Conservation (phyloP, 2,888 invertebrate genomes). For the Eupithecia tripunctaria region DNA sequence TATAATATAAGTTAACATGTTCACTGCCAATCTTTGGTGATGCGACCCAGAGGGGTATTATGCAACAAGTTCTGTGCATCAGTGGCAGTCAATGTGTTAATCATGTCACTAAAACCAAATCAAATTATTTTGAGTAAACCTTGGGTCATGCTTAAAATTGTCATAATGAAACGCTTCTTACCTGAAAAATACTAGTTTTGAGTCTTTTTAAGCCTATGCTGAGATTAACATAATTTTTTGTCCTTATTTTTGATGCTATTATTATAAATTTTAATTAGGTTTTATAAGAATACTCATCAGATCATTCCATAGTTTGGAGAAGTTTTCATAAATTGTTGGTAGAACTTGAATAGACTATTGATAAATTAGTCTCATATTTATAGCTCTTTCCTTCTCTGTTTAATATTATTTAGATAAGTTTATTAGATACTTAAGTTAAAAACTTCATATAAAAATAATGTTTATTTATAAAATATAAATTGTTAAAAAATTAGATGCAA, state of each 20-base stretch:
- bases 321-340: background rate
- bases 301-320: conserved; percentile 16
- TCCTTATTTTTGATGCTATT: conserved; percentile 6
- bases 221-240: conserved; percentile 5
- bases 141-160: too few species aligned
- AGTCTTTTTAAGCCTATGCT: conserved; percentile 9
- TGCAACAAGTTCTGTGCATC: too few species aligned
- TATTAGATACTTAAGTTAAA: conserved; percentile 38
- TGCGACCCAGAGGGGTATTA: too few species aligned
- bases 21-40: too few species aligned
- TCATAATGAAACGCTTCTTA: too few species aligned
- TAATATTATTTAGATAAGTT: conserved; percentile 34
- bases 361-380: background rate
- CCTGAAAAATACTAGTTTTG: too few species aligned
- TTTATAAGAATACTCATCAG: conserved; percentile 39
- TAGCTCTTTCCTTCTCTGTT: conserved; percentile 29
- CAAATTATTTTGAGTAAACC: too few species aligned
- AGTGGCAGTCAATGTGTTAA: too few species aligned
- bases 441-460: conserved; percentile 50
- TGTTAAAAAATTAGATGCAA: conserved; percentile 50
- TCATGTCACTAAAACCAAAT: too few species aligned
- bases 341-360: background rate
- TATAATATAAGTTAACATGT: too few species aligned
- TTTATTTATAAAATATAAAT: conserved; percentile 60
- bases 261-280: conserved; percentile 19